Percentiles rank a stretch among this genome's conserved stretches.
phyloP scores from a whole-genome alignment of 2,113 vertebrate genomes.

The Macaca fascicularis region T2T-MFA8v1.1 NC_088389.1:58293001-58293500 shows the following conservation, averaged over 20 bases:
- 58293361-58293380: neutral
- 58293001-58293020: constrained; percentile 42
- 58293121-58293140: constrained; percentile 52
- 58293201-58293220: constrained; percentile 19
- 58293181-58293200: constrained; percentile 27
- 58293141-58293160: constrained; percentile 49
- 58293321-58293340: constrained; percentile 37
- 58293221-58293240: constrained; percentile 6
- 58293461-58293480: neutral
- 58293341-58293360: neutral
- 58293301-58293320: constrained; percentile 38
- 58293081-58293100: constrained; percentile 21
- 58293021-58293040: constrained; percentile 31
- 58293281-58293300: constrained; percentile 34
- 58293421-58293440: neutral
- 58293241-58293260: constrained; percentile 14
- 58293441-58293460: neutral
- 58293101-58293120: constrained; percentile 3
- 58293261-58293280: constrained; percentile 21
- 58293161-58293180: constrained; percentile 52
- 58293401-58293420: constrained; percentile 19
- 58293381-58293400: constrained; percentile 3
- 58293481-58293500: constrained; percentile 30
- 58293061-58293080: constrained; percentile 14
- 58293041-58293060: constrained; percentile 50